Conservation (phyloP, 2,113 vertebrate species). For the Chascanopsetta lugubris region DNA sequence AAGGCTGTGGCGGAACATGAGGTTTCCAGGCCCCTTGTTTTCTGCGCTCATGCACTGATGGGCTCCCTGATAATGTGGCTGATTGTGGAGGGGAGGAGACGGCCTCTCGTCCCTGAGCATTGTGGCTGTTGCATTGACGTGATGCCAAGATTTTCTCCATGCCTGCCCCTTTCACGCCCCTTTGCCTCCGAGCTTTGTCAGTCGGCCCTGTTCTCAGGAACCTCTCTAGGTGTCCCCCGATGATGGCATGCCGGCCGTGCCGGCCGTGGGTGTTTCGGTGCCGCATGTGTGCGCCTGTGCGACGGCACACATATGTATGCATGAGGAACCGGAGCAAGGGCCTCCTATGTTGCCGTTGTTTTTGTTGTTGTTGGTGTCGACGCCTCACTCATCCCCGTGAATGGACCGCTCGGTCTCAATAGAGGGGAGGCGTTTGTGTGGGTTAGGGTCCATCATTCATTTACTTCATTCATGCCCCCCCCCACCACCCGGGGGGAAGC, state of each 20-base stretch:
- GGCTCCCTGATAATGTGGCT: constrained; percentile 68
- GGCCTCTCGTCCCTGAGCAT: constrained; percentile 67
- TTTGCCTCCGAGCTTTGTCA: constrained; percentile 71
- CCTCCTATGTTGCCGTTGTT: constrained; percentile 76
- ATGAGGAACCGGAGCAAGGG: constrained; percentile 68
- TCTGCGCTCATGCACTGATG: constrained; percentile 65
- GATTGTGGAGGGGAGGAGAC: constrained; percentile 68
- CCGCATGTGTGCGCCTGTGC: constrained; percentile 60
- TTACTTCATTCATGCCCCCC: constrained; percentile 73
- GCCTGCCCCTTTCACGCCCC: constrained; percentile 64
- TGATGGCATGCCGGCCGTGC: constrained; percentile 71
- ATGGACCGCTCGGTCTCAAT: constrained; percentile 73
- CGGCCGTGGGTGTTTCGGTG: constrained; percentile 58
- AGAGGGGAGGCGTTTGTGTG: constrained; percentile 74
- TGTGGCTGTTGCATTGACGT: constrained; percentile 71
- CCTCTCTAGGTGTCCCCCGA: constrained; percentile 73
- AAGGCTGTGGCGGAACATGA: constrained; percentile 51
- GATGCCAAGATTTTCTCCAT: constrained; percentile 72
- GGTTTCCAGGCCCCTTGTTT: constrained; percentile 65
- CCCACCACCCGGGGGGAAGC: too few species aligned
- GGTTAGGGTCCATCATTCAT: constrained; percentile 78
- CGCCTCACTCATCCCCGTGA: constrained; percentile 79
- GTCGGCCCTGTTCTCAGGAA: constrained; percentile 77
- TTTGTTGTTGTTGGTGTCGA: constrained; percentile 76
- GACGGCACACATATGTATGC: constrained; percentile 68